phyloP scores from a whole-genome alignment of 35 echinoderm and acorn worm species.

The Diadema setosum region DNA sequence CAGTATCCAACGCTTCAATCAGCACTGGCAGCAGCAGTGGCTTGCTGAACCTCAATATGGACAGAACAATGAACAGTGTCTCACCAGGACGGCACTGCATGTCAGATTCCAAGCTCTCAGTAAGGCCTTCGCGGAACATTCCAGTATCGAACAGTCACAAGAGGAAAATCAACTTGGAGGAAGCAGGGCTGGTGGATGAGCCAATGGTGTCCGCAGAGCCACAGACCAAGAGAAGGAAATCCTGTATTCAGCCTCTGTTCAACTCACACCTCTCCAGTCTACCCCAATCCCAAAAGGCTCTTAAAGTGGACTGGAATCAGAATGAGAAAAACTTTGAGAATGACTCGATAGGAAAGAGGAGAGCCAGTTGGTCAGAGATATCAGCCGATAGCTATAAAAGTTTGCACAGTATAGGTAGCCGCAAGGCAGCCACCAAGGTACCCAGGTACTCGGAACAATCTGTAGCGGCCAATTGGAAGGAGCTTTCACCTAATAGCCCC shows the following conservation, averaged over 20 bases:
- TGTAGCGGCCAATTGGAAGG: conserved; percentile 28
- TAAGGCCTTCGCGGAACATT: conserved; percentile 25
- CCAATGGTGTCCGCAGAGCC: background rate
- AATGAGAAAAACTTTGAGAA: conserved; percentile 9
- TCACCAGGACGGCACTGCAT: conserved; percentile 80
- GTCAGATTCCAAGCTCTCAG: conserved; percentile 68
- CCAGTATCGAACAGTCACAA: conserved; percentile 40
- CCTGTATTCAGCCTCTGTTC: background rate
- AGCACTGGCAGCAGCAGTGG: background rate
- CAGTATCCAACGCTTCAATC: background rate
- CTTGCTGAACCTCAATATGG: conserved; percentile 57
- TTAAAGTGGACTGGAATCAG: conserved; percentile 37
- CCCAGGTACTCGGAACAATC: conserved; percentile 60
- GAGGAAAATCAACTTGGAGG: conserved; percentile 74
- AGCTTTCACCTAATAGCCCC: background rate
- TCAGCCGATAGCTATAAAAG: conserved; percentile 63
- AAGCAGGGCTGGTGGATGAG: background rate
- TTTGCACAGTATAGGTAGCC: conserved; percentile 64
- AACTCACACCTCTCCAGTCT: no score
- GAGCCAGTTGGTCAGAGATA: background rate
- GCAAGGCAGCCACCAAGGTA: conserved; percentile 48
- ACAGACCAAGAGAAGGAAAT: background rate
- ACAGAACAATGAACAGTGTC: conserved; percentile 48
- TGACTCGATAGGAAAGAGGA: background rate
- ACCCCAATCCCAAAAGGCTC: background rate